phyloP scores from a whole-genome alignment of 2,797 vertebrate genomes.

The Percopsis omiscomaycus region DNA sequence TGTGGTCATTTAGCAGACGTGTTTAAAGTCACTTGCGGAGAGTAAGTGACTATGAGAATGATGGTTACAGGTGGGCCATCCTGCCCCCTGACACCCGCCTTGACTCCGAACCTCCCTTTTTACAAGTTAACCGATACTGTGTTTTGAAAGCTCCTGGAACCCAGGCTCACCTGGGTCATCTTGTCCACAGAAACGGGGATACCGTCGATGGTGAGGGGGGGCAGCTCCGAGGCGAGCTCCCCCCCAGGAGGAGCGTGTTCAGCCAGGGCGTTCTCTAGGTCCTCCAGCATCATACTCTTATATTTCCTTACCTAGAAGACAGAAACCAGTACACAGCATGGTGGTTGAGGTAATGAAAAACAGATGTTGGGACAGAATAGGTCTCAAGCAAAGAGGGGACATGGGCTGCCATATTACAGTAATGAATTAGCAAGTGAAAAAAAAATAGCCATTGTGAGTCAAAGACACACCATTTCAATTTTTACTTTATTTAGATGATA shows the following conservation, averaged over 20 bases:
- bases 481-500: too few species aligned
- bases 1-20: too few species aligned
- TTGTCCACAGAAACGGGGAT: slow-evolving; percentile 99
- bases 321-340: slow-evolving; percentile 12
- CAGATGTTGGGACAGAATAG: not conserved
- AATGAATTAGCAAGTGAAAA: not conserved
- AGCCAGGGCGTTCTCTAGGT: slow-evolving; percentile 93
- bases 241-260: slow-evolving; percentile 93
- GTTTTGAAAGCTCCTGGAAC: not conserved
- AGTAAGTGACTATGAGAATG: too few species aligned
- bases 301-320: slow-evolving; percentile 93
- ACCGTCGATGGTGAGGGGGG: slow-evolving; percentile 95
- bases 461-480: not conserved
- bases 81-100: too few species aligned
- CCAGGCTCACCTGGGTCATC: slow-evolving; percentile 92
- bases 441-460: not conserved
- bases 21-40: too few species aligned
- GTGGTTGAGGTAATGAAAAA: not conserved
- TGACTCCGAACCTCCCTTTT: too few species aligned
- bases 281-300: slow-evolving; percentile 96
- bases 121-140: too few species aligned
- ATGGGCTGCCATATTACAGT: not conserved
- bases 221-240: slow-evolving; percentile 93
- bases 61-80: too few species aligned
- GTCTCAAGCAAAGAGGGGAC: not conserved